Evolutionary conservation across 2,113 vertebrate genomes (phyloP).

Genomic region (Dascyllus trimaculatus): DNA sequence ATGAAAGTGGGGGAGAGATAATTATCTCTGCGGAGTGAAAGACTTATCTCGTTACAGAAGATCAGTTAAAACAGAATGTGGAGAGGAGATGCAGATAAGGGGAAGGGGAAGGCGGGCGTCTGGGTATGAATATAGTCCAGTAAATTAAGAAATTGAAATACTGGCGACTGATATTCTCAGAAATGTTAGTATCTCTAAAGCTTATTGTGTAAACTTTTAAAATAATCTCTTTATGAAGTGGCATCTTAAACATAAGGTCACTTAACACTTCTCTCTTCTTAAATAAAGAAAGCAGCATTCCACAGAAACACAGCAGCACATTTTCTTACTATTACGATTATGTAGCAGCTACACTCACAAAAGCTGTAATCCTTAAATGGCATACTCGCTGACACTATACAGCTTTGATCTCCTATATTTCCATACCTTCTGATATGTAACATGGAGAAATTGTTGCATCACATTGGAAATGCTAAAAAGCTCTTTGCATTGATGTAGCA

Average conservation of each 20-base stretch:
- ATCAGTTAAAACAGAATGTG: slow-evolving; percentile 30
- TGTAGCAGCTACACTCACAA: background rate
- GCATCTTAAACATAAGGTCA: slow-evolving; percentile 19
- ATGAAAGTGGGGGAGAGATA: slow-evolving; percentile 48
- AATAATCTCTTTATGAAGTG: slow-evolving; percentile 38
- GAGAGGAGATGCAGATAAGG: slow-evolving; percentile 29
- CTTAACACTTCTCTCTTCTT: slow-evolving; percentile 15
- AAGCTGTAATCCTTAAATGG: slow-evolving; percentile 1
- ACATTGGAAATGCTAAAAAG: slow-evolving; percentile 47
- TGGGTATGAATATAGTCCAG: slow-evolving; percentile 53
- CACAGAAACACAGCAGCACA: slow-evolving; percentile 5
- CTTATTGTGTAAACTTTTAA: slow-evolving; percentile 1
- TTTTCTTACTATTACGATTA: slow-evolving; percentile 4
- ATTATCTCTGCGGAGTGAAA: slow-evolving; percentile 51
- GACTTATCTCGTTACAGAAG: slow-evolving; percentile 45
- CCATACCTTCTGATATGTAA: slow-evolving; percentile 33
- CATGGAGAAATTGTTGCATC: slow-evolving; percentile 64
- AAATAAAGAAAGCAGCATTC: slow-evolving; percentile 22
- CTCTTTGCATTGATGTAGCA: slow-evolving; percentile 18
- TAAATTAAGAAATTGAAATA: slow-evolving; percentile 32
- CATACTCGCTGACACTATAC: slow-evolving; percentile 11
- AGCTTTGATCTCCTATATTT: slow-evolving; percentile 59
- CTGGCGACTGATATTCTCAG: background rate
- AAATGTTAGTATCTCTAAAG: slow-evolving; percentile 21
- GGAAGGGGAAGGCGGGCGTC: slow-evolving; percentile 15